A percentile compares a stretch with the other conserved stretches of the same genome.
phyloP scores from a whole-genome alignment of 2,888 invertebrate species.

The Argyresthia albistria region DNA sequence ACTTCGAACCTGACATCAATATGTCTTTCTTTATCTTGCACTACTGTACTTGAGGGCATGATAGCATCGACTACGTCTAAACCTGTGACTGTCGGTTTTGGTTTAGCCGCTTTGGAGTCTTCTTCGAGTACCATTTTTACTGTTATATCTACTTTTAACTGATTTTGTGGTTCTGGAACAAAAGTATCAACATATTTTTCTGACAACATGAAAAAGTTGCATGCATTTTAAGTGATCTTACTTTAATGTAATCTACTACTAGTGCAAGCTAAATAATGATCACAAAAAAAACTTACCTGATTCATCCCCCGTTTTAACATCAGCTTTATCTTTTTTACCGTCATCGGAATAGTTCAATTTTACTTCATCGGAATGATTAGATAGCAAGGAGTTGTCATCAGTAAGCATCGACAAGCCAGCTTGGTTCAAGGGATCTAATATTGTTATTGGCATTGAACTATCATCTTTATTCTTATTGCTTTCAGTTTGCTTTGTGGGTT shows the following conservation, averaged over 20 bases:
- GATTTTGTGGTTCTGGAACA: neutral
- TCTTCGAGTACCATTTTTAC: neutral
- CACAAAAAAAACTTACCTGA: neutral
- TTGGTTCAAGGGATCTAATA: slow-evolving; percentile 19
- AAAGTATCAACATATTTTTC: neutral
- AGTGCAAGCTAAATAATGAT: too few species aligned
- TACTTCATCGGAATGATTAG: slow-evolving; percentile 34
- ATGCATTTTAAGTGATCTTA: neutral
- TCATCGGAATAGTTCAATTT: slow-evolving; percentile 43
- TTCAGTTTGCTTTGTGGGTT: neutral
- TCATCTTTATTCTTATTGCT: neutral
- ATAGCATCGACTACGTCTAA: slow-evolving; percentile 13
- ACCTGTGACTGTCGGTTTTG: slow-evolving; percentile 10
- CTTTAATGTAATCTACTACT: neutral
- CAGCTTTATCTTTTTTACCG: slow-evolving; percentile 12
- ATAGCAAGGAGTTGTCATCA: slow-evolving; percentile 44
- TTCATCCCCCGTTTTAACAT: slow-evolving; percentile 1
- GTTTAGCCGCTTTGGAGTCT: neutral
- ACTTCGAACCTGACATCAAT: neutral
- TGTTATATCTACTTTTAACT: neutral
- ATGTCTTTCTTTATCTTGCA: slow-evolving; percentile 2
- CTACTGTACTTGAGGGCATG: slow-evolving; percentile 1
- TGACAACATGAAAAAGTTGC: neutral
- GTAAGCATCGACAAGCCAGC: slow-evolving; percentile 45
- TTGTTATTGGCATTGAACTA: neutral